Evolutionary conservation across 2,113 vertebrate species (phyloP).

Genomic region (Microcebus lehilahytsara): DNA sequence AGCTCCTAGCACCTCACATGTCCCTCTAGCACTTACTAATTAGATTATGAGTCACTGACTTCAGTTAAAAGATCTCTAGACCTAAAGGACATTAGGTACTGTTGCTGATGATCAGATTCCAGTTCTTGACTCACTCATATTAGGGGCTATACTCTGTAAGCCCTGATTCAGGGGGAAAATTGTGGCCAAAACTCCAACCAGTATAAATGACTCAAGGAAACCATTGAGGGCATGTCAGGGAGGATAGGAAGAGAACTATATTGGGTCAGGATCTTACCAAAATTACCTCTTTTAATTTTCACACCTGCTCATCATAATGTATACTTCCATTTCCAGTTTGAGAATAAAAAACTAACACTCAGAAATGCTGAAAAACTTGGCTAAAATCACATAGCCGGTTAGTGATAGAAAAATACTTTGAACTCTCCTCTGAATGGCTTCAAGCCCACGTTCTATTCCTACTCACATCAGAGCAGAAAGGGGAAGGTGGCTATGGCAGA

Average conservation of each 20-base stretch:
- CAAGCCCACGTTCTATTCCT: not conserved
- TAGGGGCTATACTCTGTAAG: not conserved
- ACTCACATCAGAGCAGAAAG: not conserved
- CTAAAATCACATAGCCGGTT: not conserved
- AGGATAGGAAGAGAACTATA: not conserved
- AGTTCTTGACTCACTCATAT: not conserved
- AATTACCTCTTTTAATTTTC: slow-evolving; percentile 9
- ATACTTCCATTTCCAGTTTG: not conserved
- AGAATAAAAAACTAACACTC: not conserved
- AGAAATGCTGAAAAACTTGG: not conserved
- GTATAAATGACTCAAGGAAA: not conserved
- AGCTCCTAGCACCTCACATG: not conserved
- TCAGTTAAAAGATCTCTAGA: not conserved
- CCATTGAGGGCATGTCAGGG: not conserved
- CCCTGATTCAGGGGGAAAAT: not conserved
- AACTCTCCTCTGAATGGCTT: not conserved
- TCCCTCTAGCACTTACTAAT: not conserved
- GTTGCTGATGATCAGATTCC: not conserved
- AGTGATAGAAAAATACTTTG: not conserved
- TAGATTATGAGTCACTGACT: not conserved
- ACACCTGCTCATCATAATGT: not conserved
- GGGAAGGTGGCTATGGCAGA: not conserved
- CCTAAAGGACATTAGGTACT: not conserved
- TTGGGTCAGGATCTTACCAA: not conserved
- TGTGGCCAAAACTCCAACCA: not conserved